phyloP scores from a whole-genome alignment of 2,113 vertebrate species.

The Mormoops blainvillei region DNA sequence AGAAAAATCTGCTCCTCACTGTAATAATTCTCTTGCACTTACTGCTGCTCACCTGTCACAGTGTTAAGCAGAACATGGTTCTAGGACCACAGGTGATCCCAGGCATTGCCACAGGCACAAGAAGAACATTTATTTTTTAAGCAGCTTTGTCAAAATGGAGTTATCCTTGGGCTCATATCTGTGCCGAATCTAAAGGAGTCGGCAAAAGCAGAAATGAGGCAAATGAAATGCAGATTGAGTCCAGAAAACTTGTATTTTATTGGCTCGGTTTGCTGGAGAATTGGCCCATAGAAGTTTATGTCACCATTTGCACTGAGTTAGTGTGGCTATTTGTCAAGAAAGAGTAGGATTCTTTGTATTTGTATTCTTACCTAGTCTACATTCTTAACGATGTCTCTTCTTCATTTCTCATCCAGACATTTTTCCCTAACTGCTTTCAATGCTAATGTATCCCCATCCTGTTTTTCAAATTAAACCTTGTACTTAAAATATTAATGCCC shows the following conservation, averaged over 20 bases:
- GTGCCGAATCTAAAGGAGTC: not conserved
- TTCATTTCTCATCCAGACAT: conserved; percentile 18
- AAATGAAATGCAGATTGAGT: not conserved
- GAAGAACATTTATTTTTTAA: not conserved
- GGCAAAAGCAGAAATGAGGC: not conserved
- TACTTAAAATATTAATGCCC: conserved; percentile 64
- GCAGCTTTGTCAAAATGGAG: not conserved
- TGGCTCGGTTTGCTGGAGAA: not conserved
- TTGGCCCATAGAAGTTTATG: not conserved
- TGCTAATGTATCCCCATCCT: conserved; percentile 25
- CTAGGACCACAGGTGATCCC: not conserved
- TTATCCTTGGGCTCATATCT: not conserved
- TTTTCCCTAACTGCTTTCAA: conserved; percentile 1
- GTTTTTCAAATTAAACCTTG: conserved; percentile 53
- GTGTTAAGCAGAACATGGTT: accelerated
- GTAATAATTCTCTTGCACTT: not conserved
- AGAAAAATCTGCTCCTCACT: not conserved
- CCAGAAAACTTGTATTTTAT: not conserved
- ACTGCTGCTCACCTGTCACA: accelerated
- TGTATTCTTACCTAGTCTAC: not conserved
- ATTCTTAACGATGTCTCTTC: not conserved
- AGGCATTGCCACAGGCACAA: accelerated
- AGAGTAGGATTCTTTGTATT: not conserved
- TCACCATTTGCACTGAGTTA: not conserved
- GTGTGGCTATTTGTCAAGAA: not conserved